Evolutionary conservation across 2,888 invertebrate species (phyloP), one percentile per base, ranked within the genome.

Genomic region (Folsomia candida): DNA sequence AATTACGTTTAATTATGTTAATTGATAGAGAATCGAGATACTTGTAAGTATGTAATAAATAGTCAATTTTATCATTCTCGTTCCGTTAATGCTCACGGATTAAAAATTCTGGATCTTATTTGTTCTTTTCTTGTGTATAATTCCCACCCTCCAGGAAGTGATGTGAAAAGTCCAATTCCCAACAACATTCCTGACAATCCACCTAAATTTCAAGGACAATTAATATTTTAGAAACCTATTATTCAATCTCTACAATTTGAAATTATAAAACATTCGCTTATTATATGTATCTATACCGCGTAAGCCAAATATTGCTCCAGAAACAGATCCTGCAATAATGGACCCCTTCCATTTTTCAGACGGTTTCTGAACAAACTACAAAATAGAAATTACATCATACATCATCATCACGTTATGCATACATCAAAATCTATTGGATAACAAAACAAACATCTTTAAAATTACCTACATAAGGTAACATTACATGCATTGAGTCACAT

Each of bases 311-410:
- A 75, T 59, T 2, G 51, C 47, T 2, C 75, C 75, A 62, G 69
- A 72, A 6, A 75, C 67, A 2, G 71, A 72, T n/a, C 70, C 75
- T 18, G 75, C 70, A 1, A 61, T 71, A 28, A 73, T 65, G 20
- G 75, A 75, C 2, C 75, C 75, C 26, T 73, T 67, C 62, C 69
- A 69, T 26, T 73, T 72, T 14, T 73, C 66, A 20, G 64, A 66
- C n/a, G 68, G 66, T 51, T 75, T 75, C 11, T 28, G 63, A 11
- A 75, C 64, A 18, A 73, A 59, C 75, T 75, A 27, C 28, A 69
- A 63, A 64, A 20, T 64, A 59, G 9, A n/a, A n/a, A n/a, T n/a
- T n/a, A n/a, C n/a, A 62, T 20, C 26, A 3, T 25, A 25, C 6
- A 6, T 25, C 26, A 26, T 9, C 9, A 25, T 6, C 22, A n/a